Conservation (phyloP, 2,888 invertebrate species). For the Apotomis turbidana region DNA sequence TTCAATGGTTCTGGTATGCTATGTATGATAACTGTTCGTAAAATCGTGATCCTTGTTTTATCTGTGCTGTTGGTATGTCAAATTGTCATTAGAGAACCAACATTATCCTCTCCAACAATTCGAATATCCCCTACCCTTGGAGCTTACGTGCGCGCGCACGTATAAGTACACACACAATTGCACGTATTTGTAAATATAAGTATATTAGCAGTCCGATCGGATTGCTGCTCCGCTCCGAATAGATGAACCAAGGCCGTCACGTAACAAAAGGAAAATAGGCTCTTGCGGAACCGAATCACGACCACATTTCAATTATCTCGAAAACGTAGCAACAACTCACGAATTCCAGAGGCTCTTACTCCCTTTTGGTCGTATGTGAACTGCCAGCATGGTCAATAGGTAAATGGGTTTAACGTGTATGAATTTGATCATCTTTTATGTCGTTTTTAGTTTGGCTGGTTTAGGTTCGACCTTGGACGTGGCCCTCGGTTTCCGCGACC, state of each 20-base stretch:
- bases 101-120: too few species aligned
- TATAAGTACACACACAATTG: background rate
- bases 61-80: too few species aligned
- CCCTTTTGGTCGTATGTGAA: background rate
- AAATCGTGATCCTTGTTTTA: too few species aligned
- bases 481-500: conserved; percentile 11
- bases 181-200: background rate
- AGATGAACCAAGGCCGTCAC: conserved; percentile 15
- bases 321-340: background rate
- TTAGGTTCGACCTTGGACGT: conserved; percentile 1
- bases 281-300: conserved; percentile 29
- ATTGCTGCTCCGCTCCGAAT: conserved; percentile 6
- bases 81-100: too few species aligned
- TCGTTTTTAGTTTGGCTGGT: background rate
- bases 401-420: background rate
- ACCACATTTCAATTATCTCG: background rate
- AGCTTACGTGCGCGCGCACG: too few species aligned
- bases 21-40: too few species aligned
- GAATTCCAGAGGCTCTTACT: background rate
- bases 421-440: background rate
- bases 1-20: too few species aligned
- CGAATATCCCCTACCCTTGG: too few species aligned
- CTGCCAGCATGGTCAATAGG: background rate
- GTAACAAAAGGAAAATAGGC: conserved; percentile 24
- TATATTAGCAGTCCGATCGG: background rate